Base-by-base conservation (phyloP, 2,113 vertebrate species). In the Orientallactaga bullata region DNA sequence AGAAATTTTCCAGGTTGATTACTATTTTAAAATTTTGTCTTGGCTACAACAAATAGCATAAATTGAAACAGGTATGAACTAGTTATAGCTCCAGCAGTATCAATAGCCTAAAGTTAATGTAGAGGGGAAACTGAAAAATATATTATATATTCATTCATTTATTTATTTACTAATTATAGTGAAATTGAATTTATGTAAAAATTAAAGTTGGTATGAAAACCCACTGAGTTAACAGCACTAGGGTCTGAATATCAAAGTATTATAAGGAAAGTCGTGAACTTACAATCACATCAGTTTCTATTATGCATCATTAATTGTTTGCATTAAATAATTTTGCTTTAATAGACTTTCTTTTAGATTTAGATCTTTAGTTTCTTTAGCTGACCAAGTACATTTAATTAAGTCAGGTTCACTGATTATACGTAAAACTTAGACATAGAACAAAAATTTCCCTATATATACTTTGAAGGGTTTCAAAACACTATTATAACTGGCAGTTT, bases 201-300 rank as follows among this genome's bases (percentile, higher is more conserved):
- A 79, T 78, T 42, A 21, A 85, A 95, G 85, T 92, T 13, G 85
- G 11, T 16, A 85, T 74, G 17, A 94, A 94, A 87, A 73, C 9
- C 1, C 26, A 73, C 1, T 37, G 8, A 82, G 28, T 88, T 88
- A 77, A 63, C 35, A 73, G 20, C 35, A 42, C 10, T 85, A 26
- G 15, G 18, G 35, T 90, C 39, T 47, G 17, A 85, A 66, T 68
- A 88, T 82, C 30, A 92, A 83, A 66, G 0, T 88, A 16, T 80
- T 82, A 51, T 74, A 74, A 94, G 89, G 60, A 69, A 68, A 94
- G 3, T n/a, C n/a, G 24, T 61, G 13, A 82, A n/a, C 9, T 58
- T 92, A 55, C 0, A 3, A 26, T 37, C n/a, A 58, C n/a, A 3
- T 81, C 4, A 1, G 10, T 63, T 5, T 68, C 51, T 58, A 80